phyloP scores from a whole-genome alignment of 1,140 invertebrate genomes.

The Cepaea nemoralis region DNA sequence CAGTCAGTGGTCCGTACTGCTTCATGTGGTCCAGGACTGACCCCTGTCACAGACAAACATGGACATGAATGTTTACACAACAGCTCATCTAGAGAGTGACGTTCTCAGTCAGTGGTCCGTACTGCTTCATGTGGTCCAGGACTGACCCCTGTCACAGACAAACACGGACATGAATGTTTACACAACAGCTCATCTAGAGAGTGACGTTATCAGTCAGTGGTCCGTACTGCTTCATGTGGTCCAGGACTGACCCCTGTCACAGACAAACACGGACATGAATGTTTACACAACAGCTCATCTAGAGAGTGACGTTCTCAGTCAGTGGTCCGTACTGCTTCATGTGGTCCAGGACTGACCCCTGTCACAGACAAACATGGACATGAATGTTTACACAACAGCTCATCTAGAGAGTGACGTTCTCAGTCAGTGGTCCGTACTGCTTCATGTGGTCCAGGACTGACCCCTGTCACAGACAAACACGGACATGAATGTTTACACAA shows the following conservation, averaged over 20 bases:
- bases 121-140: neutral
- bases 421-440: no score
- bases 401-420: neutral
- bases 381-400: neutral
- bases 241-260: neutral
- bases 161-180: neutral
- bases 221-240: no score
- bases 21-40: conserved; percentile 71
- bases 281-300: neutral
- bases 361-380: neutral
- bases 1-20: conserved; percentile 67
- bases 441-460: neutral
- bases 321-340: no score
- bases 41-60: no score
- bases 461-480: neutral
- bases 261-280: no score
- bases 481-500: neutral
- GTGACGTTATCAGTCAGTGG: neutral
- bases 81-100: neutral
- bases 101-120: no score
- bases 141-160: neutral
- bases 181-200: neutral
- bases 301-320: neutral
- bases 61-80: neutral
- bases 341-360: neutral